Conservation (phyloP, 2,888 invertebrate genomes). For the Nemapogon koenigi region DNA sequence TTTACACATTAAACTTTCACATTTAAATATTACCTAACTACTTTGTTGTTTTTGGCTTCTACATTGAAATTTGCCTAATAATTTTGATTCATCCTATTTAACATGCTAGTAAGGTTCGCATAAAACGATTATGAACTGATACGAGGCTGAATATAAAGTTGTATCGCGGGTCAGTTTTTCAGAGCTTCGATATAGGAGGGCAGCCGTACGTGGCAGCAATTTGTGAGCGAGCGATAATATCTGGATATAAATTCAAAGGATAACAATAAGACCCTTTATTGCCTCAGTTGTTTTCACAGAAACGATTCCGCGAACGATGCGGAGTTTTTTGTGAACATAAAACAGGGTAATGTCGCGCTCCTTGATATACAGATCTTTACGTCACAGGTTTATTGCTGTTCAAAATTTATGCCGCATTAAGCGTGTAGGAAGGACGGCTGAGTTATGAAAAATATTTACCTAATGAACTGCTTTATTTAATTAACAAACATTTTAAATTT, state of each 20-base stretch:
- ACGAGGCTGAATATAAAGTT: constrained; percentile 6
- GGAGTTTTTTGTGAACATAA: constrained; percentile 48
- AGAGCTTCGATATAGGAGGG: constrained; percentile 40
- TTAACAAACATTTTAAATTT: no score
- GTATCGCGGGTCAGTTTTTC: constrained; percentile 41
- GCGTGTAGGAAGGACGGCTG: constrained; percentile 12
- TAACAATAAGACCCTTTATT: constrained; percentile 62
- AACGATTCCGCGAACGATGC: constrained; percentile 46
- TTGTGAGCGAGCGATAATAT: constrained; percentile 55
- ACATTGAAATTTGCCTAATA: no score
- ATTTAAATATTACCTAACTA: no score
- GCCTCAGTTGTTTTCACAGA: constrained; percentile 58
- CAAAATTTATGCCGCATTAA: constrained; percentile 25
- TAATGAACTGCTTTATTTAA: no score
- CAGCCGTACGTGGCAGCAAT: constrained; percentile 49
- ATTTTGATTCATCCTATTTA: no score
- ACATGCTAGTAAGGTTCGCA: no score
- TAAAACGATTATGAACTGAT: constrained; percentile 8
- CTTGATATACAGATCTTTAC: constrained; percentile 44
- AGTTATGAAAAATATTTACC: no score
- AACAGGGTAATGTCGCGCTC: constrained; percentile 46
- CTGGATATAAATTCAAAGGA: constrained; percentile 63
- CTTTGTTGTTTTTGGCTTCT: no score
- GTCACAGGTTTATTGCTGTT: constrained; percentile 32
- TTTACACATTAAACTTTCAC: no score